phyloP scores from a whole-genome alignment of 2,797 vertebrate species.

The Ctenopoma kingsleyae region DNA sequence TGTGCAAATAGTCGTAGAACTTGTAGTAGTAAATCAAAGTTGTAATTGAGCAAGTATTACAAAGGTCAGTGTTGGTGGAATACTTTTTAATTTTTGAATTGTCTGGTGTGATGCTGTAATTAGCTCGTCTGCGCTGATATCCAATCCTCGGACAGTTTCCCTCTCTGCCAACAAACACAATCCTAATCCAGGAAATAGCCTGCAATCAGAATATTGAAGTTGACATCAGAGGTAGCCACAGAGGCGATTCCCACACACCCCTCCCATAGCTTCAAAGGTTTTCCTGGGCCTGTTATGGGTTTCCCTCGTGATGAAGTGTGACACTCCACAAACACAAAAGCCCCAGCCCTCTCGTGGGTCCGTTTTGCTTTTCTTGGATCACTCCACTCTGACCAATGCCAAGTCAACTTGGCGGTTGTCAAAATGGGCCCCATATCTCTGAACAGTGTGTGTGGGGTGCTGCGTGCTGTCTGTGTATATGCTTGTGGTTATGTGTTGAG shows the following conservation, averaged over 20 bases:
- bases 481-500: constrained; percentile 81
- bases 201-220: constrained; percentile 90
- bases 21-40: constrained; percentile 18
- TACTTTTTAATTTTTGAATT: constrained; percentile 70
- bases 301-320: constrained; percentile 96
- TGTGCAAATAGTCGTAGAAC: neutral
- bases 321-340: constrained; percentile 98
- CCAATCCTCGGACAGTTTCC: constrained; percentile 83
- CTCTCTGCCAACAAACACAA: constrained; percentile 86
- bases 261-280: constrained; percentile 91
- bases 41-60: constrained; percentile 26
- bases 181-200: constrained; percentile 89
- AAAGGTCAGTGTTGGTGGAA: constrained; percentile 38
- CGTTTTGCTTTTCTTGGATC: constrained; percentile 88
- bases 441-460: constrained; percentile 75
- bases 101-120: constrained; percentile 74
- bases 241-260: constrained; percentile 87
- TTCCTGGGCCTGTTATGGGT: constrained; percentile 91
- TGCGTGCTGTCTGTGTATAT: constrained; percentile 79
- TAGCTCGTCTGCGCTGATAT: constrained; percentile 83
- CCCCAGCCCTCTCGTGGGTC: constrained; percentile 91
- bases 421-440: constrained; percentile 91
- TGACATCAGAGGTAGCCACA: constrained; percentile 91
- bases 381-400: constrained; percentile 85
- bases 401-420: constrained; percentile 96